Conservation (phyloP, 2,888 invertebrate species). For the Zootermopsis nevadensis region DNA sequence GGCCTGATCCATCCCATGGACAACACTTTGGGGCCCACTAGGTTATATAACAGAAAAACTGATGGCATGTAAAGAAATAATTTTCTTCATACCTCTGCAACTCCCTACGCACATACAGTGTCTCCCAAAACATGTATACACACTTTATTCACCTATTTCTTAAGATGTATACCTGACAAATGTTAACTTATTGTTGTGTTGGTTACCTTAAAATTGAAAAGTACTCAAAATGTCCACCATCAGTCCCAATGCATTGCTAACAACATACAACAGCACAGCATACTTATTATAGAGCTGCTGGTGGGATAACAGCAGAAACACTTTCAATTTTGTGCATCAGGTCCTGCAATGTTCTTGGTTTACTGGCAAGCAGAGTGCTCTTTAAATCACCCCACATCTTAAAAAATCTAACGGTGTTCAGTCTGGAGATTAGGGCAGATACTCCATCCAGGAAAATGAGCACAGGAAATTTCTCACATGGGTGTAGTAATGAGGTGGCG, state of each 20-base stretch:
- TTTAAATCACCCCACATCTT: neutral
- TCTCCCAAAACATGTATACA: too few relatives aligned
- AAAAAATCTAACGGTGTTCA: neutral
- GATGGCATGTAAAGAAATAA: too few relatives aligned
- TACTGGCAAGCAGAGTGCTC: neutral
- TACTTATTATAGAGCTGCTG: neutral
- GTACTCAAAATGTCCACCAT: neutral
- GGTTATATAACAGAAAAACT: too few relatives aligned
- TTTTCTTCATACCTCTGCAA: too few relatives aligned
- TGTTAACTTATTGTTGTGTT: neutral
- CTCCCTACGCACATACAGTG: too few relatives aligned
- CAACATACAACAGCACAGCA: neutral
- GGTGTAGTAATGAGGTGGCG: neutral
- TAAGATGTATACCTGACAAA: too few relatives aligned
- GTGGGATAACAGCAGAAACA: neutral
- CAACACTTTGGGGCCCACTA: too few relatives aligned
- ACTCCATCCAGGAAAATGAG: neutral
- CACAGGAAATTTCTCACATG: neutral
- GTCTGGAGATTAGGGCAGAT: neutral
- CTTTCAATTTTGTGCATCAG: neutral
- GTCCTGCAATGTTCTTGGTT: slow-evolving; percentile 4
- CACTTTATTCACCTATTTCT: too few relatives aligned
- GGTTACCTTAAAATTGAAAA: neutral
- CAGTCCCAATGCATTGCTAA: neutral
- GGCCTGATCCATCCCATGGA: too few relatives aligned